These are phyloP conservation scores for Ahaetulla prasina DNA, from an alignment of 2,113 vertebrate species.

Conservation along the genomic window DNA sequence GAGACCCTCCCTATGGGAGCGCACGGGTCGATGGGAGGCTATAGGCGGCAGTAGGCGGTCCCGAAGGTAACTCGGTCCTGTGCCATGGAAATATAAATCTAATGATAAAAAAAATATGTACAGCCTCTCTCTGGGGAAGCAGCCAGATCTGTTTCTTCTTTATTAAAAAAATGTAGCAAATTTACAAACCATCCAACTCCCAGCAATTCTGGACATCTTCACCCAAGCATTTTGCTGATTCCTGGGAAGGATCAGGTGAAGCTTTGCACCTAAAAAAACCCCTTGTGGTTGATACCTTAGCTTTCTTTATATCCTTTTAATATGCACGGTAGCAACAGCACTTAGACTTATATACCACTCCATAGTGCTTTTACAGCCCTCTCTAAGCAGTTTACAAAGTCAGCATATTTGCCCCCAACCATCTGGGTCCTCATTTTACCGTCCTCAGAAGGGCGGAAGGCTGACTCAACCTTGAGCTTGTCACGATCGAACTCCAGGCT, in stretches of 20 bases:
- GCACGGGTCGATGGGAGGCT: too few species aligned
- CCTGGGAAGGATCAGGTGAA: not conserved
- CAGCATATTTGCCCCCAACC: too few species aligned
- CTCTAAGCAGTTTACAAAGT: too few species aligned
- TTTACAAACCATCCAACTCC: not conserved
- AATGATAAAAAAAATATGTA: not conserved
- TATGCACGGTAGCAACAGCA: not conserved
- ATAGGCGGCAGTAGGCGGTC: too few species aligned
- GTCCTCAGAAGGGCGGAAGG: not conserved
- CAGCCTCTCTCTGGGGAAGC: not conserved
- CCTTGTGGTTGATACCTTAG: not conserved
- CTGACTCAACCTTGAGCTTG: not conserved
- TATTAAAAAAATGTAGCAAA: not conserved
- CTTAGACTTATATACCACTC: too few species aligned
- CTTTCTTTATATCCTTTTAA: not conserved
- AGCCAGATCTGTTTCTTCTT: not conserved
- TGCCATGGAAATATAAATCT: too few species aligned
- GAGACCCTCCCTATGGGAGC: too few species aligned
- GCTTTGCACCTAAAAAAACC: not conserved
- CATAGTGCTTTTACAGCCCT: too few species aligned
- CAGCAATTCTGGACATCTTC: not conserved
- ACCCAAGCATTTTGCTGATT: not conserved
- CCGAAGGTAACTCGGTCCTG: too few species aligned
- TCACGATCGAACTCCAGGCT: not conserved
- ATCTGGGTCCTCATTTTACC: too few species aligned